These are phyloP conservation scores for Amblyornis subalaris DNA, from an alignment of 2,113 vertebrate species.

Conservation along the genomic window DNA sequence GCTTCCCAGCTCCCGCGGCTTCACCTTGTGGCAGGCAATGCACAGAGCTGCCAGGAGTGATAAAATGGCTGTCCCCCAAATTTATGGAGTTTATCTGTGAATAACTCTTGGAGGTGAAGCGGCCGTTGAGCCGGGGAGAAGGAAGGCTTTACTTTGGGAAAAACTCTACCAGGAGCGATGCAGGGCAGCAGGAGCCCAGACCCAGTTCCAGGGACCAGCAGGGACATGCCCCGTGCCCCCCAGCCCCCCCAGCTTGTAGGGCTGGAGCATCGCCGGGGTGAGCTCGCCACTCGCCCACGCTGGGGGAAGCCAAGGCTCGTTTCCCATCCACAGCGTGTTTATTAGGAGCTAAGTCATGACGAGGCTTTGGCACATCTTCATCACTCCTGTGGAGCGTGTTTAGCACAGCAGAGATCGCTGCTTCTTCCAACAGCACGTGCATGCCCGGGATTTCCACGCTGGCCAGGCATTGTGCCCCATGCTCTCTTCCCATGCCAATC, in stretches of 20 bases:
- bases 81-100: constrained; percentile 66
- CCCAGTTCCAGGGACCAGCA: background rate
- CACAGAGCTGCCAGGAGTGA: constrained; percentile 50
- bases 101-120: constrained; percentile 59
- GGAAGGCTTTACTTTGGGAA: background rate
- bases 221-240: accelerated
- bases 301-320: background rate
- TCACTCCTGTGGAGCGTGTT: background rate
- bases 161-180: background rate
- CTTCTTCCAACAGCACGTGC: background rate
- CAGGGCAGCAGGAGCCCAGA: background rate
- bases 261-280: accelerated
- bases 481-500: background rate
- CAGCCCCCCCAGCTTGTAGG: accelerated
- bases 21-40: constrained; percentile 38
- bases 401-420: background rate
- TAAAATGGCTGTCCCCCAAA: constrained; percentile 64
- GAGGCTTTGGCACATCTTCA: constrained; percentile 29
- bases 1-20: background rate
- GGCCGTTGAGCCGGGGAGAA: background rate
- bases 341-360: constrained; percentile 36
- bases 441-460: background rate
- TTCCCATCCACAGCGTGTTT: background rate
- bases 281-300: background rate
- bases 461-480: background rate